Evolutionary conservation across 2,888 invertebrate genomes (phyloP).

Genomic region (Conomelus anceps): DNA sequence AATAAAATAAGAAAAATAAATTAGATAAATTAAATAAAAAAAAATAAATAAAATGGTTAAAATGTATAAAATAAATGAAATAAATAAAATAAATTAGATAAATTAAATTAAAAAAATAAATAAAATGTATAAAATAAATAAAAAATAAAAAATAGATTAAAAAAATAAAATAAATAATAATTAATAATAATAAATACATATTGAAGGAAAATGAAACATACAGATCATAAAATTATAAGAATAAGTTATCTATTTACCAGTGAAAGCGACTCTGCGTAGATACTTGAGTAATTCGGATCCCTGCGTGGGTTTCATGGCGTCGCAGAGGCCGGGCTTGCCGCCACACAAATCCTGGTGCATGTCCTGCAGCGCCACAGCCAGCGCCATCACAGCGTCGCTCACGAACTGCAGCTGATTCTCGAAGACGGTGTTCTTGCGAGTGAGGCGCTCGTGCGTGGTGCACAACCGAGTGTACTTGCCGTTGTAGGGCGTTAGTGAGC

Average conservation of each 20-base stretch:
- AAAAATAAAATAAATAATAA: not conserved
- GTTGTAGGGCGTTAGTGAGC: slow-evolving; percentile 76
- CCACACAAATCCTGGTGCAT: slow-evolving; percentile 77
- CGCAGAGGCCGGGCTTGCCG: slow-evolving; percentile 59
- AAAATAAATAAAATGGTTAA: no score
- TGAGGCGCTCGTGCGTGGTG: slow-evolving; percentile 69
- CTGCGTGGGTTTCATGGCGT: slow-evolving; percentile 82
- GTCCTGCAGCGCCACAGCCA: slow-evolving; percentile 72
- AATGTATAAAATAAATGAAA: no score
- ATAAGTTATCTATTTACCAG: slow-evolving; percentile 54
- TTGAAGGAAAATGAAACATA: no score
- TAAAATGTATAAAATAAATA: not conserved
- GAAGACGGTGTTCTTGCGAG: slow-evolving; percentile 70
- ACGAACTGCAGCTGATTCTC: slow-evolving; percentile 95
- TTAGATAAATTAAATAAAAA: no score
- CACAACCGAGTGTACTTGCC: slow-evolving; percentile 61
- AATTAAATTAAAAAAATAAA: no score
- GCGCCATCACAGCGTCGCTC: slow-evolving; percentile 91
- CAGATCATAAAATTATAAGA: no score
- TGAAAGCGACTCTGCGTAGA: slow-evolving; percentile 77
- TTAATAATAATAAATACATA: no score
- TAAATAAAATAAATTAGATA: no score
- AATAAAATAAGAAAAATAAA: no score
- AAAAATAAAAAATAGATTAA: not conserved
- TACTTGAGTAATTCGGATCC: slow-evolving; percentile 78